phyloP scores from a whole-genome alignment of 2,888 invertebrate genomes.

The Conus canariensis region DNA sequence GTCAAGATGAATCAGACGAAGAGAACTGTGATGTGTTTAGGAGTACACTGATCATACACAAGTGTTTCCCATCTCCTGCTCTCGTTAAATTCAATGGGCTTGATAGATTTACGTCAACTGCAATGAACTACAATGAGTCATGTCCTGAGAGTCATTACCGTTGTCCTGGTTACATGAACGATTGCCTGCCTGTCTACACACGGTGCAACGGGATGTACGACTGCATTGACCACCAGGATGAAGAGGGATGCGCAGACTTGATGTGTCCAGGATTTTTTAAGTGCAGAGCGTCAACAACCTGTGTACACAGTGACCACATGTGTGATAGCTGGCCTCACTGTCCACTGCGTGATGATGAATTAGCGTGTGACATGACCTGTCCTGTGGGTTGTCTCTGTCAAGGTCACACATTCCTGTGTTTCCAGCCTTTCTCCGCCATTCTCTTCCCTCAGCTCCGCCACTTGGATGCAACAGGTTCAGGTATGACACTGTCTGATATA shows the following conservation, averaged over 20 bases:
- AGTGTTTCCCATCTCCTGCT: neutral
- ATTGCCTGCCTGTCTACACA: constrained; percentile 15
- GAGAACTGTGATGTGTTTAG: neutral
- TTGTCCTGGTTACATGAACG: neutral
- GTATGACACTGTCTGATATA: neutral
- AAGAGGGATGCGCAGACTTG: neutral
- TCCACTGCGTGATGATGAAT: neutral
- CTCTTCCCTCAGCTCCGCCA: neutral
- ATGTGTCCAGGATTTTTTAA: neutral
- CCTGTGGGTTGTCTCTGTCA: constrained; percentile 12
- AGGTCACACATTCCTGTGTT: neutral
- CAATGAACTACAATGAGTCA: neutral
- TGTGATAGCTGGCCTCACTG: constrained; percentile 23
- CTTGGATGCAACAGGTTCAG: constrained; percentile 8
- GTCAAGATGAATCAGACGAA: constrained; percentile 6
- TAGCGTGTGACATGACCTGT: neutral
- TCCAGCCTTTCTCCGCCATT: neutral
- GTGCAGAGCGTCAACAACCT: neutral
- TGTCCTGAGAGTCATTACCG: constrained; percentile 16
- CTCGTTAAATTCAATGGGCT: neutral
- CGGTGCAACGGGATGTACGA: constrained; percentile 14
- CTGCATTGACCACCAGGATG: neutral
- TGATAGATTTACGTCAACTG: neutral
- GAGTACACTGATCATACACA: neutral
- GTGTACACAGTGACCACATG: neutral